These are phyloP conservation scores for Uloborus diversus DNA, from an alignment of 1,140 invertebrate species.

Conservation along the genomic window DNA sequence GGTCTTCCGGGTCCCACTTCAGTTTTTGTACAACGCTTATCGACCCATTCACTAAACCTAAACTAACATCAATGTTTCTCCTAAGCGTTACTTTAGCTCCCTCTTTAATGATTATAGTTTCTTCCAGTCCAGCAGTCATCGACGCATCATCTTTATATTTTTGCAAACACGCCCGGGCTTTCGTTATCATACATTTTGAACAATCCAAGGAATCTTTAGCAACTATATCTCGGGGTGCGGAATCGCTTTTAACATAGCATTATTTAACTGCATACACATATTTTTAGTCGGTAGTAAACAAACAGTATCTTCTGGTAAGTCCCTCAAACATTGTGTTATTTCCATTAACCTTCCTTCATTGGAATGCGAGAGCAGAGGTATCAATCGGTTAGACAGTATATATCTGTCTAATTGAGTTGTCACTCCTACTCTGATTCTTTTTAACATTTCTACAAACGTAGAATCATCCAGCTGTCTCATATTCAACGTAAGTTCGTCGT, in stretches of 20 bases:
- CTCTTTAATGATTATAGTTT: not conserved
- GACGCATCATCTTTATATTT: not conserved
- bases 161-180: not conserved
- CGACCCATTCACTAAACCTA: not conserved
- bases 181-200: not conserved
- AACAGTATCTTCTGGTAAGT: no score
- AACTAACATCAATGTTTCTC: not conserved
- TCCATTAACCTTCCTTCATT: no score
- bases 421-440: no score
- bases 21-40: not conserved
- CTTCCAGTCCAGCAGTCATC: not conserved
- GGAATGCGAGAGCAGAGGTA: no score
- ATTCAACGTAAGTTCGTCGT: slow-evolving; percentile 30
- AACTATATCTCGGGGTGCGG: no score
- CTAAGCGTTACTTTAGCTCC: not conserved
- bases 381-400: no score
- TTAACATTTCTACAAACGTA: not conserved
- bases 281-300: no score
- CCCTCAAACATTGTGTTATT: no score
- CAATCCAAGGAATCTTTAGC: not conserved
- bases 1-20: not conserved
- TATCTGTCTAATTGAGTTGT: no score
- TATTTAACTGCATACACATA: no score
- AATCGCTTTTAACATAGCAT: no score
- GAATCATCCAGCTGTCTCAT: not conserved